Percentiles rank a stretch among this genome's conserved stretches.
phyloP scores from a whole-genome alignment of 35 echinoderm and acorn worm genomes.

The Stichopus chloronotus region DNA sequence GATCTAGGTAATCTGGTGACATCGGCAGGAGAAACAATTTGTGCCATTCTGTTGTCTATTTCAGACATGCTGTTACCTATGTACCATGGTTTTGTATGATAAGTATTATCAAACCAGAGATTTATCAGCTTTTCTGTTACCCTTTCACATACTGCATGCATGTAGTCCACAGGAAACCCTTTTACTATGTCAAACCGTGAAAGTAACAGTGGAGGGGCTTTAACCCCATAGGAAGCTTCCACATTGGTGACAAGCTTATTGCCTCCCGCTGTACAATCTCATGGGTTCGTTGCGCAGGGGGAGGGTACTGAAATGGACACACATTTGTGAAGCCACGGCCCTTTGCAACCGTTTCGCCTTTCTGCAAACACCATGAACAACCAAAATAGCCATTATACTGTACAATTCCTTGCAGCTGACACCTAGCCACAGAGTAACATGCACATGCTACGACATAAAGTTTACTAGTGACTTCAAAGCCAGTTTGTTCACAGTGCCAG shows the following conservation, averaged over 20 bases:
- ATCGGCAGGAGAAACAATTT: conserved; percentile 2
- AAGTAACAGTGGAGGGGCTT: not conserved
- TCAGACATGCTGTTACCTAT: not conserved
- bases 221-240: not conserved
- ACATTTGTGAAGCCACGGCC: conserved; percentile 14
- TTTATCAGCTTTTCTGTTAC: conserved; percentile 33
- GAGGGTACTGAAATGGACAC: conserved; percentile 30
- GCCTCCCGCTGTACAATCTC: not conserved
- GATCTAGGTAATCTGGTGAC: conserved; percentile 37
- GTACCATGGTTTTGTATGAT: conserved; percentile 23
- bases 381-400: conserved; percentile 40
- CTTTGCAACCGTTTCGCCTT: conserved; percentile 31
- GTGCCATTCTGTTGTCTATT: not conserved
- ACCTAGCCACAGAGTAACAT: conserved; percentile 39
- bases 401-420: conserved; percentile 40
- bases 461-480: conserved; percentile 14
- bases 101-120: conserved; percentile 11
- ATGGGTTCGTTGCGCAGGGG: not conserved
- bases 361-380: conserved; percentile 43
- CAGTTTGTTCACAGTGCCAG: conserved; percentile 20
- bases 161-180: conserved; percentile 22
- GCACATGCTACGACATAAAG: conserved; percentile 18
- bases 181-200: conserved; percentile 27
- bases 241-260: conserved; percentile 21
- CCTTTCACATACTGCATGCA: conserved; percentile 36